phyloP scores from a whole-genome alignment of 64 coral and sea anemone species.

The Montipora cactus region DNA sequence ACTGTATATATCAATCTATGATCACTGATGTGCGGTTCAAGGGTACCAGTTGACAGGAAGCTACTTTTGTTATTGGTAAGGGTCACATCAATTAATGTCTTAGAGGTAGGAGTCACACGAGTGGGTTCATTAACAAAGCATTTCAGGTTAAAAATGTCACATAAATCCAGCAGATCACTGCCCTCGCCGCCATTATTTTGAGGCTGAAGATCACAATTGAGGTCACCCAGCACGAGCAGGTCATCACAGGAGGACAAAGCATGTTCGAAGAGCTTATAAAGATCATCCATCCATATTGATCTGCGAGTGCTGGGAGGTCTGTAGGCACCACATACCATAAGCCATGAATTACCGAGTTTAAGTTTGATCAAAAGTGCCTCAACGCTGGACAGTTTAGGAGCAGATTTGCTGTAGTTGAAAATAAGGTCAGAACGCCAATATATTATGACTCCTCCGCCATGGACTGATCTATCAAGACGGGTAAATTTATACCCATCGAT shows the following conservation, averaged over 20 bases:
- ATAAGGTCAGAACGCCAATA: background rate
- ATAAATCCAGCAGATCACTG: conserved; percentile 43
- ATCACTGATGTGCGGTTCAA: conserved; percentile 46
- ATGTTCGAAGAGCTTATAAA: conserved; percentile 29
- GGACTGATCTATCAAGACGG: background rate
- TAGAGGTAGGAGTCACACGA: background rate
- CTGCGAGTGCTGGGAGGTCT: conserved; percentile 46
- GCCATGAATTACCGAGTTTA: conserved; percentile 11
- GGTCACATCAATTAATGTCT: conserved; percentile 20
- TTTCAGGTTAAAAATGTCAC: conserved; percentile 47
- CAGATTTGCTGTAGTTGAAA: background rate
- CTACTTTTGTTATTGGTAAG: conserved; percentile 34
- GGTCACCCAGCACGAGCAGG: conserved; percentile 47
- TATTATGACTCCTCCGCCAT: background rate
- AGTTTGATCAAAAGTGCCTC: background rate
- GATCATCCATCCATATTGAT: conserved; percentile 44
- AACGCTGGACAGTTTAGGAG: background rate
- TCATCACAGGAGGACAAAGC: conserved; percentile 47
- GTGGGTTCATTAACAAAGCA: conserved; percentile 35
- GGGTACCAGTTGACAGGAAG: conserved; percentile 35
- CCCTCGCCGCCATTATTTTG: conserved; percentile 48
- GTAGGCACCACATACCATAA: conserved; percentile 61
- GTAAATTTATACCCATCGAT: background rate
- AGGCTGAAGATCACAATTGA: conserved; percentile 58
- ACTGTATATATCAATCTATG: conserved; percentile 35